These are phyloP conservation scores for Galeopterus variegatus DNA, from an alignment of 2,113 vertebrate species.

Conservation along the genomic window DNA sequence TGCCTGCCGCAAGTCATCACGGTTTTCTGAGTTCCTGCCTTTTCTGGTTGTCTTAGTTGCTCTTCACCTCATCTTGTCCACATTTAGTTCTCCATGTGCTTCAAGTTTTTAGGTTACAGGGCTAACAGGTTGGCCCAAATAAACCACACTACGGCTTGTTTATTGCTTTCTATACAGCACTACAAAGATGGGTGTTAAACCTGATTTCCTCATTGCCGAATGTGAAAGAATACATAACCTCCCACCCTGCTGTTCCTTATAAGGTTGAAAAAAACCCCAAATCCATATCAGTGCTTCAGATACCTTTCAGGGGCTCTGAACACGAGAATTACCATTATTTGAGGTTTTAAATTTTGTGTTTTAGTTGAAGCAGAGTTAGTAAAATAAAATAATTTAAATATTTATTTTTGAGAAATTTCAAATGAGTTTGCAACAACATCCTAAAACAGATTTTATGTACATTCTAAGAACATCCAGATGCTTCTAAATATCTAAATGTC, in stretches of 20 bases:
- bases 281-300: background rate
- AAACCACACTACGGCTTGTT: background rate
- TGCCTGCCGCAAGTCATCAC: rapidly evolving
- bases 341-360: background rate
- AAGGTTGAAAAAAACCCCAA: background rate
- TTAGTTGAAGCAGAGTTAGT: background rate
- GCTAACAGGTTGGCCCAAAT: background rate
- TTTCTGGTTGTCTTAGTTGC: background rate
- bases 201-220: background rate
- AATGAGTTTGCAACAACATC: background rate
- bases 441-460: background rate
- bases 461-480: background rate
- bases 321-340: background rate
- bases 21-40: background rate
- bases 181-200: background rate
- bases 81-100: background rate
- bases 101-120: background rate
- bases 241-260: background rate
- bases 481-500: background rate
- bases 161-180: background rate
- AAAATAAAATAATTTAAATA: background rate
- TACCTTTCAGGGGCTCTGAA: background rate
- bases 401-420: background rate
- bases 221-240: background rate
- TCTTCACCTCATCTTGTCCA: background rate